Evolutionary conservation across 1,140 invertebrate species (phyloP).

Genomic region (Micrasema minimum): DNA sequence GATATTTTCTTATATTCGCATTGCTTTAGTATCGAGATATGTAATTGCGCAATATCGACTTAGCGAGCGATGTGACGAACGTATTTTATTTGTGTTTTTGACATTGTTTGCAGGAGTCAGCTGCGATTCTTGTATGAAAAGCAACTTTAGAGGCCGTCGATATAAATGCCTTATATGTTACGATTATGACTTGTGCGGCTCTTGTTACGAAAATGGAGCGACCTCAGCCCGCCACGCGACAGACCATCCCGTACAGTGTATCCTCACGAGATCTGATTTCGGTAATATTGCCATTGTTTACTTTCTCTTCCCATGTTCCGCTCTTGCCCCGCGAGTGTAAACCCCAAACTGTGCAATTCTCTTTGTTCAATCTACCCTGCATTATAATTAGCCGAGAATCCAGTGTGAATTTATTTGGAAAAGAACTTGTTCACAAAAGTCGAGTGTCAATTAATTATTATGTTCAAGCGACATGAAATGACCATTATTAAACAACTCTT

Average conservation of each 20-base stretch:
- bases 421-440: too few relatives aligned
- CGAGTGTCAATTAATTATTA: too few relatives aligned
- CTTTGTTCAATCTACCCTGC: too few relatives aligned
- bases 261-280: conserved; percentile 95
- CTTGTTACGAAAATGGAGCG: conserved; percentile 94
- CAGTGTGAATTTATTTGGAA: too few relatives aligned
- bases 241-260: conserved; percentile 98
- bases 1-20: conserved; percentile 5
- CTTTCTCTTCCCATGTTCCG: not conserved
- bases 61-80: conserved; percentile 24
- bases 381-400: too few relatives aligned
- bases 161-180: conserved; percentile 99
- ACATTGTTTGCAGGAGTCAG: conserved; percentile 83
- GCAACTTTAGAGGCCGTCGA: conserved; percentile 95
- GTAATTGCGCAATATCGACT: conserved; percentile 17
- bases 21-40: conserved; percentile 13
- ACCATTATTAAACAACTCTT: too few relatives aligned
- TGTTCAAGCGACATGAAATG: too few relatives aligned
- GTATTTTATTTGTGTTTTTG: conserved; percentile 39
- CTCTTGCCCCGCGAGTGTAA: too few relatives aligned
- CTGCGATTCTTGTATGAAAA: conserved; percentile 99
- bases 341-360: too few relatives aligned
- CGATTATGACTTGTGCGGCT: conserved; percentile 98
- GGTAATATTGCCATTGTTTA: conserved; percentile 68
- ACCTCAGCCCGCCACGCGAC: conserved; percentile 92